These are phyloP conservation scores for Hippopotamyrus pictus DNA, from an alignment of 2,797 vertebrate species.

Conservation along the genomic window DNA sequence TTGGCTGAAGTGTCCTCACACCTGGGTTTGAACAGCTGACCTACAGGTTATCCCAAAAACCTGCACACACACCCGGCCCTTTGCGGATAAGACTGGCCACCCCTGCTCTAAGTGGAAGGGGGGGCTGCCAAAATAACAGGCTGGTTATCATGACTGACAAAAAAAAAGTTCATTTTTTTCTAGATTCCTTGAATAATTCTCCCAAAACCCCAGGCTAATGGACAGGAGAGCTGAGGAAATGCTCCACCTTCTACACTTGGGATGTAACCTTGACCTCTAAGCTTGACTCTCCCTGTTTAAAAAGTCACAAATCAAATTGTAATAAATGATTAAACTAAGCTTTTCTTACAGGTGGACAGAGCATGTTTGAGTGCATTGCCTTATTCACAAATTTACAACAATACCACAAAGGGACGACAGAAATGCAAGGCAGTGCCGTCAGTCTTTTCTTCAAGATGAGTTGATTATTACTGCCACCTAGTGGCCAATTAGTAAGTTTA, in stretches of 20 bases:
- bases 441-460: constrained; percentile 38
- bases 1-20: no score
- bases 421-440: background rate
- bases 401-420: background rate
- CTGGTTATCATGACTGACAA: background rate
- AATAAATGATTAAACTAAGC: background rate
- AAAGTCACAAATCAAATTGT: background rate
- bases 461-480: constrained; percentile 59
- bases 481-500: constrained; percentile 41
- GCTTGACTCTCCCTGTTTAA: background rate
- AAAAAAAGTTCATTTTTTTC: background rate
- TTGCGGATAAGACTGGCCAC: no score
- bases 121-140: background rate
- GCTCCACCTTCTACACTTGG: background rate
- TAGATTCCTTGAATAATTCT: background rate
- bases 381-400: background rate
- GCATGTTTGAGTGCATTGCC: background rate
- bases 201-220: background rate
- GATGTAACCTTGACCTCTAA: background rate
- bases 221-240: background rate
- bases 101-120: background rate
- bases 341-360: background rate
- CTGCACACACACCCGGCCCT: no score
- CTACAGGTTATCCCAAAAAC: no score
- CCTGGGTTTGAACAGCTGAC: no score